Conservation (phyloP, 2,113 vertebrate genomes). For the Cinclus mexicanus region DNA sequence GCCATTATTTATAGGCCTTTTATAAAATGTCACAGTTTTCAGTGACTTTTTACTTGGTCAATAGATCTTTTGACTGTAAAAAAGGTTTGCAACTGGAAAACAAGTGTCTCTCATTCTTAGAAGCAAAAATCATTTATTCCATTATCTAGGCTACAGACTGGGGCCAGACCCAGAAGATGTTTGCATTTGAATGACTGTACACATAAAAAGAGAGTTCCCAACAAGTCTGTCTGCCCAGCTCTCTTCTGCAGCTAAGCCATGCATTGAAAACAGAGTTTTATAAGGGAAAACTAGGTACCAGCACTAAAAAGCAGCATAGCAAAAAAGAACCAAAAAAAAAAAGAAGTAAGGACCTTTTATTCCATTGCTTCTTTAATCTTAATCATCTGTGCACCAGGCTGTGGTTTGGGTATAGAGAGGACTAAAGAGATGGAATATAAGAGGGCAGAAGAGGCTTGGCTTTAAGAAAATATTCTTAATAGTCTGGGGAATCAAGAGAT, state of each 20-base stretch:
- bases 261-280: not conserved
- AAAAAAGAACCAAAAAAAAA: not conserved
- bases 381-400: not conserved
- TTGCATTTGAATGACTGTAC: slow-evolving; percentile 5
- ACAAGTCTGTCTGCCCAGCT: not conserved
- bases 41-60: not conserved
- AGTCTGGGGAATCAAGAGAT: not conserved
- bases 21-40: not conserved
- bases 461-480: not conserved
- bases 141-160: not conserved
- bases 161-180: not conserved
- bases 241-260: not conserved
- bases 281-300: not conserved
- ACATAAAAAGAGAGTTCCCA: not conserved
- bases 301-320: not conserved
- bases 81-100: not conserved
- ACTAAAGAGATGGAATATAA: not conserved
- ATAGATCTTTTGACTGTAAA: slow-evolving; percentile 19
- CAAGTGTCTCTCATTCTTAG: not conserved
- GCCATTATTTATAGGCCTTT: not conserved
- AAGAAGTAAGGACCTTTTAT: not conserved
- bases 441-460: rapidly evolving
- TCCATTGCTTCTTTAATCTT: not conserved
- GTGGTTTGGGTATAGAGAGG: not conserved
- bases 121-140: slow-evolving; percentile 36